A percentile compares a stretch with the other conserved stretches of the same genome.
phyloP scores from a whole-genome alignment of 2,113 vertebrate genomes.

The Rissa tridactyla region DNA sequence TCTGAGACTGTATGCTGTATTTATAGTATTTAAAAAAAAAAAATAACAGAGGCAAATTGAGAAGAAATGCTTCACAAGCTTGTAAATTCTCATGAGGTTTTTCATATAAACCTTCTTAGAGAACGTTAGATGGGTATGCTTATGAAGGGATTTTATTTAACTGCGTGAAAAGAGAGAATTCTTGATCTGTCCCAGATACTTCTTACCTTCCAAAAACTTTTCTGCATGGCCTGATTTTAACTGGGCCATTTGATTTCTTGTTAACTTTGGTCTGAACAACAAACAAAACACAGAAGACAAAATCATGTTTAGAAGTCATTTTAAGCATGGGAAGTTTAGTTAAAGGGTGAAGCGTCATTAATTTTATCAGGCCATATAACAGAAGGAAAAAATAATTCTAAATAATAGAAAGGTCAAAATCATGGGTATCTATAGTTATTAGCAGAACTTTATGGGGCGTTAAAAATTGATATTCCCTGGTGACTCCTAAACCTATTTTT shows the following conservation, averaged over 20 bases:
- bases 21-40: background rate
- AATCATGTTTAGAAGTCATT: background rate
- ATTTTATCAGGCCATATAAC: slow-evolving; percentile 5
- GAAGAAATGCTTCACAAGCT: background rate
- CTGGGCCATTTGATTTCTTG: background rate
- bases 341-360: slow-evolving; percentile 6
- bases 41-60: background rate
- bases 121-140: background rate
- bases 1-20: background rate
- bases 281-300: background rate
- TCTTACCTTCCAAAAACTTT: background rate
- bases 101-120: background rate
- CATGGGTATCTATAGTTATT: background rate
- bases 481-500: slow-evolving; percentile 1
- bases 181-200: background rate
- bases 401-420: slow-evolving; percentile 35
- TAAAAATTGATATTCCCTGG: background rate
- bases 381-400: slow-evolving; percentile 14
- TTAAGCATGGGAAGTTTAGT: background rate
- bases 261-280: background rate
- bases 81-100: slow-evolving; percentile 10
- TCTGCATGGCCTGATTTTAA: background rate
- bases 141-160: background rate
- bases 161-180: background rate
- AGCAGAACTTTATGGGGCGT: slow-evolving; percentile 24